A percentile compares a stretch with the other conserved stretches of the same genome.
Evolutionary conservation across 2,888 invertebrate genomes (phyloP).

Genomic region (Zhuqinia jingwanae): DNA sequence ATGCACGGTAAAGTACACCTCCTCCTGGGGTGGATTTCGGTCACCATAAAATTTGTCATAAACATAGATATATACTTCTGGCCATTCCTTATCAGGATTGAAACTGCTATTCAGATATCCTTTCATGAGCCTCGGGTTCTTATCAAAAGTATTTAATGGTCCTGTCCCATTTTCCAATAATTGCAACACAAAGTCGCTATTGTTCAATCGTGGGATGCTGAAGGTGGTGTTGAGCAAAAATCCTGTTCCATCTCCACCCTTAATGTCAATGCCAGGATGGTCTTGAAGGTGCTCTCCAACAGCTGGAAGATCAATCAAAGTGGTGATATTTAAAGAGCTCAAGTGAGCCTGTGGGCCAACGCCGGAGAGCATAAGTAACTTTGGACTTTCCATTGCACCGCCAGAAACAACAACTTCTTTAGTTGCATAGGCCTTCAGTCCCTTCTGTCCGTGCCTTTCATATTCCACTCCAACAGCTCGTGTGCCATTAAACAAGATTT

Average conservation of each 20-base stretch:
- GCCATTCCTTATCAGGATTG: constrained; percentile 56
- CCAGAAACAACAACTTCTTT: constrained; percentile 65
- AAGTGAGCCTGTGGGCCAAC: constrained; percentile 64
- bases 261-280: constrained; percentile 58
- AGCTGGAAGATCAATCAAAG: constrained; percentile 63
- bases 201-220: constrained; percentile 33
- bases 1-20: constrained; percentile 42
- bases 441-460: constrained; percentile 49
- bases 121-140: constrained; percentile 53
- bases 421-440: constrained; percentile 48
- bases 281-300: constrained; percentile 72
- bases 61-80: constrained; percentile 65
- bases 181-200: constrained; percentile 31
- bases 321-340: constrained; percentile 41
- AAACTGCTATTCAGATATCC: constrained; percentile 61
- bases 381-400: constrained; percentile 63
- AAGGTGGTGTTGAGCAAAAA: constrained; percentile 62
- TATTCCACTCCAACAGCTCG: constrained; percentile 69
- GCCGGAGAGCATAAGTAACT: constrained; percentile 68
- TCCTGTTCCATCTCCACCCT: constrained; percentile 24
- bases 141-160: constrained; percentile 10
- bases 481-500: constrained; percentile 37
- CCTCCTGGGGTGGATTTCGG: background rate
- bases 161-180: constrained; percentile 65
- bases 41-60: constrained; percentile 18